These are phyloP conservation scores for Nomia melanderi DNA, from an alignment of 1,140 invertebrate species.

Conservation along the genomic window DNA sequence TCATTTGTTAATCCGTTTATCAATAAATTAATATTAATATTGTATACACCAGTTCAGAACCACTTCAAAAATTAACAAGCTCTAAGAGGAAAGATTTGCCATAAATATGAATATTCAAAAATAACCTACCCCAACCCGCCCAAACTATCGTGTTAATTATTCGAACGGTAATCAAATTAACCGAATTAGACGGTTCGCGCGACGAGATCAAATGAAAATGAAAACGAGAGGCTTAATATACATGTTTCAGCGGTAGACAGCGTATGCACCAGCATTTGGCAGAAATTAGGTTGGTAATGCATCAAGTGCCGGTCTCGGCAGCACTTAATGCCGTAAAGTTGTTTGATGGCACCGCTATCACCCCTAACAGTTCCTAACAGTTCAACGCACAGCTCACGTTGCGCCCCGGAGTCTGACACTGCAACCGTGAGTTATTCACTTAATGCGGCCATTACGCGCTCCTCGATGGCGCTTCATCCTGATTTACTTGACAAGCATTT, in stretches of 20 bases:
- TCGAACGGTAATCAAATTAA: neutral
- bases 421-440: conserved; percentile 78
- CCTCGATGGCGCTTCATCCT: conserved; percentile 78
- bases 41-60: too few relatives aligned
- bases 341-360: conserved; percentile 77
- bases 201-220: conserved; percentile 31
- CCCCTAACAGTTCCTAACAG: conserved; percentile 72
- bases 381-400: conserved; percentile 62
- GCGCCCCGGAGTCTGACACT: conserved; percentile 61
- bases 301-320: conserved; percentile 67
- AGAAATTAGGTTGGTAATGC: conserved; percentile 75
- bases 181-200: neutral
- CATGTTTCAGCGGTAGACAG: conserved; percentile 54
- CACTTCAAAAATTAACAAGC: too few relatives aligned
- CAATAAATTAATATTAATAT: too few relatives aligned
- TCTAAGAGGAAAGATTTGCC: too few relatives aligned
- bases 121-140: neutral
- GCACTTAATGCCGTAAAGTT: conserved; percentile 77
- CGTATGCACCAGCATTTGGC: conserved; percentile 53
- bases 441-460: conserved; percentile 78
- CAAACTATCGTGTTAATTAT: neutral
- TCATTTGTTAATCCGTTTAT: too few relatives aligned
- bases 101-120: neutral
- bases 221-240: conserved; percentile 43
- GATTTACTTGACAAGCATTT: conserved; percentile 79